Evolutionary conservation across 2,888 invertebrate species (phyloP), one percentile per base, ranked within the genome.

Genomic region (Coelopa pilipes): DNA sequence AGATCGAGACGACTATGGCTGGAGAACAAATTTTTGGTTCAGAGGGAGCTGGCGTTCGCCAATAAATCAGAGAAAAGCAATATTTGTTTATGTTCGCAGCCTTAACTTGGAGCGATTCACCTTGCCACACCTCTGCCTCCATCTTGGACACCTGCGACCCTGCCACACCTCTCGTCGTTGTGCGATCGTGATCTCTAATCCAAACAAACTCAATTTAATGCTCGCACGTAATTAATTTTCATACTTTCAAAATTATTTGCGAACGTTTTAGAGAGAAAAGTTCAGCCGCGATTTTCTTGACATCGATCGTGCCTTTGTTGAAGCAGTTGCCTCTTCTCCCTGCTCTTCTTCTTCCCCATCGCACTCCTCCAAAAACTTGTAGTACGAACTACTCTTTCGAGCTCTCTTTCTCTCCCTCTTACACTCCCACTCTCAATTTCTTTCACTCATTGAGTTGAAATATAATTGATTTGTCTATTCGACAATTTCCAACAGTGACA

Each of bases 191-290:
- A 21, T 59, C 13, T n/a, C 21, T 10, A 59, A 59, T 59, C 24
- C 24, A 59, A 59, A 59, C 57, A 21, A 59, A 17, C 19, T 12
- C 13, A 59, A 59, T 24, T 21, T 9, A 59, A 59, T 59, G 57
- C 19, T 59, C 57, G 57, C 57, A 59, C 57, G 24, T 59, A 59
- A 59, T 59, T 59, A 59, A 59, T 59, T 59, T 59, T 59, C 19
- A 21, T 19, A 21, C 57, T 21, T 10, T 12, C 11, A 4, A 34
- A 34, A 34, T 34, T 34, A 34, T 34, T 34, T 34, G 55, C n/a
- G 55, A 15, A 1, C 1, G 21, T 11, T 57, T 57, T 9, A 11
- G 17, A 11, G 19, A 57, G 19, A n/a, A 57, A 17, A 57, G 57
- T 59, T 59, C 57, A 21, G 34, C 7, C 34, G 34, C 34, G 34